A percentile compares a stretch with the other conserved stretches of the same genome.
These are phyloP conservation scores for Danaus chrysippus DNA, from an alignment of 2,888 invertebrate species.

Conservation along the genomic window DNA sequence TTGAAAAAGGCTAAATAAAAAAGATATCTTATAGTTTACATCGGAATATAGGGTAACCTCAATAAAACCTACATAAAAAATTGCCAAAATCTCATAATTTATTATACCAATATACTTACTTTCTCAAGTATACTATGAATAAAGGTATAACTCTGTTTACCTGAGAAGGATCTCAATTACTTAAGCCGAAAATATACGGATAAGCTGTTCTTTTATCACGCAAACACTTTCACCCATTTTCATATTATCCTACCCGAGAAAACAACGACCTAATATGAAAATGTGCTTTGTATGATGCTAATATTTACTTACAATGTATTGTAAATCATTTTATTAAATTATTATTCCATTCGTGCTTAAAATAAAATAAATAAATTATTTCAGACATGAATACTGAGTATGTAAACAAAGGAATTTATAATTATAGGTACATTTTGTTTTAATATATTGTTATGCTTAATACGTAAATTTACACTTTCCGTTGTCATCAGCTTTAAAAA, in stretches of 20 bases:
- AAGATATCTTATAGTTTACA: too few species aligned
- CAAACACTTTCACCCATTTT: slow-evolving; percentile 19
- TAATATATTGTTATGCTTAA: too few species aligned
- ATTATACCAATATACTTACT: neutral
- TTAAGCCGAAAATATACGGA: slow-evolving; percentile 27
- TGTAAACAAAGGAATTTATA: neutral
- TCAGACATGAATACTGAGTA: neutral
- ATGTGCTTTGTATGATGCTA: neutral
- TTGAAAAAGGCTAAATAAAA: too few species aligned
- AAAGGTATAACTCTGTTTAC: slow-evolving; percentile 27
- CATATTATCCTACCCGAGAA: slow-evolving; percentile 8
- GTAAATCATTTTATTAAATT: too few species aligned
- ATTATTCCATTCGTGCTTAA: too few species aligned
- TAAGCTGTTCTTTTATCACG: slow-evolving; percentile 26
- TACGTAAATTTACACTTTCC: too few species aligned
- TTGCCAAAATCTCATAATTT: neutral
- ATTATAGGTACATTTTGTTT: neutral
- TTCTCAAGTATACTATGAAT: slow-evolving; percentile 17
- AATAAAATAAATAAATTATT: neutral
- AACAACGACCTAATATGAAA: slow-evolving; percentile 1
- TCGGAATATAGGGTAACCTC: too few species aligned
- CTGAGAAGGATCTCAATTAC: slow-evolving; percentile 27
- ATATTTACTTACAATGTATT: too few species aligned
- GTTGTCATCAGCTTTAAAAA: too few species aligned
- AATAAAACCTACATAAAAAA: neutral